These are phyloP conservation scores for Neotoxoptera formosana DNA, from an alignment of 1,140 invertebrate genomes.

Conservation along the genomic window DNA sequence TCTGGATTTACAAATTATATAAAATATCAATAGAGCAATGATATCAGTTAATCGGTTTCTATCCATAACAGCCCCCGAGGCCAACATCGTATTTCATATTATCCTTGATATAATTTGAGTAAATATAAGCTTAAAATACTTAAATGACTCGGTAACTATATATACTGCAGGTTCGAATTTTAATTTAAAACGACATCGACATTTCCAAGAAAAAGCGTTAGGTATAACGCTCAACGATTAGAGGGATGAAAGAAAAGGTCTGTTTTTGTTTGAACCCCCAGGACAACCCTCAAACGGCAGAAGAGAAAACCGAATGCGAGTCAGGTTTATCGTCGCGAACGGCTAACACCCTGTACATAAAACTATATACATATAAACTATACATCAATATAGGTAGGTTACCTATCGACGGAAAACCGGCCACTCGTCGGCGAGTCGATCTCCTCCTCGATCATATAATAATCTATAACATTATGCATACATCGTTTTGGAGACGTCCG, in stretches of 20 bases:
- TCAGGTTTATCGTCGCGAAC: neutral
- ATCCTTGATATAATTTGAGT: neutral
- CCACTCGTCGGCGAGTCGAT: neutral
- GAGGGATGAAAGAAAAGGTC: too few species aligned
- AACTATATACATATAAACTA: neutral
- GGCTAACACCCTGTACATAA: neutral
- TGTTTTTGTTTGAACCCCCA: too few species aligned
- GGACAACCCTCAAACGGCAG: neutral
- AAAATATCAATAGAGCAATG: too few species aligned
- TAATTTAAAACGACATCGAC: neutral
- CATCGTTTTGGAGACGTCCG: neutral
- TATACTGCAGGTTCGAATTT: neutral
- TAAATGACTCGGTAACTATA: neutral
- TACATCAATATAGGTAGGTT: neutral
- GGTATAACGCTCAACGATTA: neutral
- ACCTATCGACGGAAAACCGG: neutral
- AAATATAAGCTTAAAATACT: too few species aligned
- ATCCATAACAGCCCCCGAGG: neutral
- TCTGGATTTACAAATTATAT: too few species aligned
- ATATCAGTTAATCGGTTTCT: too few species aligned
- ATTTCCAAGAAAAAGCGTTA: neutral
- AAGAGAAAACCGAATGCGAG: neutral
- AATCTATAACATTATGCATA: neutral
- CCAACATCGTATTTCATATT: neutral
- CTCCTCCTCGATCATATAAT: neutral